Percentiles rank a stretch among this genome's conserved stretches.
These are phyloP conservation scores for Troilus luridus DNA, from an alignment of 2,888 invertebrate species.

Conservation along the genomic window DNA sequence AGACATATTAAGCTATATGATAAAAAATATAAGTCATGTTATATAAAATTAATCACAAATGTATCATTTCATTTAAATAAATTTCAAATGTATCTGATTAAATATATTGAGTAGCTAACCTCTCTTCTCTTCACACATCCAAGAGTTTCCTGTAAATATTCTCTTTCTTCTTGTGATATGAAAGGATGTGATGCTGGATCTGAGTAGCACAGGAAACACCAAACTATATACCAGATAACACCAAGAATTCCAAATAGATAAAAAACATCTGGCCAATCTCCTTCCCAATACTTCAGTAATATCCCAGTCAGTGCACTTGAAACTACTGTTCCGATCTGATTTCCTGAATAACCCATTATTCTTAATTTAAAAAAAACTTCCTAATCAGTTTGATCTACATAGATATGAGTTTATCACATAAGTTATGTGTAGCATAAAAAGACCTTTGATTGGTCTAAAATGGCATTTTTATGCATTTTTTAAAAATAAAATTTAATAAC, in stretches of 20 bases:
- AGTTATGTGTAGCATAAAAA: neutral
- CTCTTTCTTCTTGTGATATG: slow-evolving; percentile 80
- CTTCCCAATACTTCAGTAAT: slow-evolving; percentile 70
- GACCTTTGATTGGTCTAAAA: neutral
- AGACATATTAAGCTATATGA: neutral
- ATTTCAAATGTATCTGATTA: neutral
- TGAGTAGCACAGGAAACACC: slow-evolving; percentile 68
- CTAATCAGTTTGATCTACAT: neutral
- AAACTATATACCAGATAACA: slow-evolving; percentile 73
- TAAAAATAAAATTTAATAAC: neutral
- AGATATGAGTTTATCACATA: neutral
- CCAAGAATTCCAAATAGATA: slow-evolving; percentile 74
- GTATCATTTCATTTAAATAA: neutral
- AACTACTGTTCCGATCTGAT: slow-evolving; percentile 73
- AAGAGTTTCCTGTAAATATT: slow-evolving; percentile 77
- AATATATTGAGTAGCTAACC: slow-evolving; percentile 70
- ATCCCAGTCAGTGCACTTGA: slow-evolving; percentile 72
- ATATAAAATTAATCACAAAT: slow-evolving; percentile 9
- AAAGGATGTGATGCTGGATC: slow-evolving; percentile 82
- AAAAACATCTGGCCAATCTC: slow-evolving; percentile 74
- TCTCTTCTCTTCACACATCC: slow-evolving; percentile 68
- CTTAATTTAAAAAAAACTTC: neutral
- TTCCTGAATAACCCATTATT: slow-evolving; percentile 64
- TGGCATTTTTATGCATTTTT: neutral
- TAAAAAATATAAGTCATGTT: neutral